phyloP scores from a whole-genome alignment of 2,888 invertebrate species.

The Protonemura montana region DNA sequence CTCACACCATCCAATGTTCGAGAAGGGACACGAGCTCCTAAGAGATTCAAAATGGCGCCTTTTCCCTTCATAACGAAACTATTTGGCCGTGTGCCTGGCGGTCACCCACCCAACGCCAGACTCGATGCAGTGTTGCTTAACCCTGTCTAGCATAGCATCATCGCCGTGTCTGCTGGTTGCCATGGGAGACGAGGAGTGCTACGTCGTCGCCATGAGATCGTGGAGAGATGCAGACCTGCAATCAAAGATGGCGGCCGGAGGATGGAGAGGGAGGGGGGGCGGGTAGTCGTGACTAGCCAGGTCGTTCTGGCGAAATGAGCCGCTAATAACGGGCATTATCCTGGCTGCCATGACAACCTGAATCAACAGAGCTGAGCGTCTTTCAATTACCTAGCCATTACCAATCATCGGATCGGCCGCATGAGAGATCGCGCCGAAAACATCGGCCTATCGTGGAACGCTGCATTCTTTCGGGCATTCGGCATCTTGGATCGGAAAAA shows the following conservation, averaged over 20 bases:
- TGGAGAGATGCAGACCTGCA: neutral
- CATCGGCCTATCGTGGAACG: no score
- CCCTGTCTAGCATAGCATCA: no score
- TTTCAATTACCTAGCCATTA: slow-evolving; percentile 19
- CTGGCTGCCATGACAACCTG: neutral
- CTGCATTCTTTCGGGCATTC: no score
- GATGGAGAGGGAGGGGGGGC: neutral
- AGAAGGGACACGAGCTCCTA: no score
- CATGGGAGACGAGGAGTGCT: neutral
- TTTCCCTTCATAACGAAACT: no score
- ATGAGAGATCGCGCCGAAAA: neutral
- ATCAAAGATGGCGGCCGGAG: neutral
- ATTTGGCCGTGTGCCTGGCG: no score
- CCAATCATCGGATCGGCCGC: neutral
- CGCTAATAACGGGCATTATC: slow-evolving; percentile 26
- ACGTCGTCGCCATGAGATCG: neutral
- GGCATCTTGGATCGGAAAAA: no score
- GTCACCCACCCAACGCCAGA: no score
- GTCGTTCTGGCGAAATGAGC: neutral
- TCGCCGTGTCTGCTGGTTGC: no score
- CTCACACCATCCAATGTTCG: no score
- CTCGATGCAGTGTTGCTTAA: no score
- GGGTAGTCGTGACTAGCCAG: neutral
- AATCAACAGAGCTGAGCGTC: slow-evolving; percentile 27
- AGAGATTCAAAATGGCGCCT: no score